A percentile compares a stretch with the other conserved stretches of the same genome.
phyloP scores from a whole-genome alignment of 2,888 invertebrate genomes.

The Sphaeridia pumilis region DNA sequence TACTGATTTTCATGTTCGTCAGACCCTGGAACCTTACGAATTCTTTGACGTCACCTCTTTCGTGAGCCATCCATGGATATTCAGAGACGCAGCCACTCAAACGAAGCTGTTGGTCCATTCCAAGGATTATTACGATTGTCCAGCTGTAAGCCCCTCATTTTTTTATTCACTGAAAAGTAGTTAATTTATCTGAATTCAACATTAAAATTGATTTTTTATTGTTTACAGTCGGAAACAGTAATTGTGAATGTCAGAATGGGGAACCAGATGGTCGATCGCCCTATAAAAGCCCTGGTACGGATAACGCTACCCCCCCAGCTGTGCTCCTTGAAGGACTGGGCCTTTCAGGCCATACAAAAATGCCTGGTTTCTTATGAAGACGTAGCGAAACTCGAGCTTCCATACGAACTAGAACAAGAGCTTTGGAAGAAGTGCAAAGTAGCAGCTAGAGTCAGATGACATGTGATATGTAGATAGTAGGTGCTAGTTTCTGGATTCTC shows the following conservation, averaged over 20 bases:
- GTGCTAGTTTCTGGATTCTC: not conserved
- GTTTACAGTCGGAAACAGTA: not conserved
- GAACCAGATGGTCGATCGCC: constrained; percentile 7
- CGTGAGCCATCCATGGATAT: constrained; percentile 74
- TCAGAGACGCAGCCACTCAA: constrained; percentile 55
- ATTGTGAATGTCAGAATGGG: constrained; percentile 4
- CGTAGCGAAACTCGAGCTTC: constrained; percentile 42
- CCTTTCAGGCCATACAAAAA: constrained; percentile 44
- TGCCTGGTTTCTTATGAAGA: constrained; percentile 39
- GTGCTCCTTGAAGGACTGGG: constrained; percentile 44
- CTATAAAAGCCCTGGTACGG: constrained; percentile 41
- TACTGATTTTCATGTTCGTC: not conserved
- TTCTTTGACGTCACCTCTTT: constrained; percentile 60
- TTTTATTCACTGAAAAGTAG: not conserved
- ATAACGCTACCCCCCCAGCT: constrained; percentile 48
- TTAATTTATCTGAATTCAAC: not conserved
- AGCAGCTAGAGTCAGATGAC: not conserved
- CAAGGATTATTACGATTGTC: constrained; percentile 37
- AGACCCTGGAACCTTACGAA: constrained; percentile 40
- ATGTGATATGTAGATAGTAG: not conserved
- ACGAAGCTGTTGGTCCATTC: constrained; percentile 51
- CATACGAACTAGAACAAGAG: constrained; percentile 37
- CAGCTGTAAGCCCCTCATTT: constrained; percentile 24
- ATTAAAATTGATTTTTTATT: not conserved
- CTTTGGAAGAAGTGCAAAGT: constrained; percentile 17